A percentile compares a stretch with the other conserved stretches of the same genome.
phyloP scores from a whole-genome alignment of 1,140 invertebrate genomes.

The Neodiprion fabricii region DNA sequence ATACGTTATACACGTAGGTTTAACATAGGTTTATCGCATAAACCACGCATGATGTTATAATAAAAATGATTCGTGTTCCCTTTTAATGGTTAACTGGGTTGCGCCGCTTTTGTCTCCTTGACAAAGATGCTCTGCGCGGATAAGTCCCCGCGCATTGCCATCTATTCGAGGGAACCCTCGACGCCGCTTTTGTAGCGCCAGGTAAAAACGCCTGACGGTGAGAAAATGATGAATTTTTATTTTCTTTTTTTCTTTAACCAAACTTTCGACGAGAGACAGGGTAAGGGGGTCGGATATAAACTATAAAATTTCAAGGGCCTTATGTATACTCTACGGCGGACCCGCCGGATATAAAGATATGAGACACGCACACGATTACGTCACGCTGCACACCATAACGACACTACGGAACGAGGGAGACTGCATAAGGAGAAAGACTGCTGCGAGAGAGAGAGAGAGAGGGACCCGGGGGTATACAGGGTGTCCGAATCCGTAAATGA shows the following conservation, averaged over 20 bases:
- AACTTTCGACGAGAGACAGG: conserved; percentile 2
- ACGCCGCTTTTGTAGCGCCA: conserved; percentile 7
- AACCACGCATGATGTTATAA: background rate
- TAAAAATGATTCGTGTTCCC: conserved; percentile 2
- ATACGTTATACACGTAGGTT: no score
- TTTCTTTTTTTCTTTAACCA: background rate
- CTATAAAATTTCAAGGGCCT: background rate
- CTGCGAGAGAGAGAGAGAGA: no score
- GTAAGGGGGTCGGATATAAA: conserved; percentile 5
- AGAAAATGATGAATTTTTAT: no score
- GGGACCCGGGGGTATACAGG: no score
- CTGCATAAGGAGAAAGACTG: no score
- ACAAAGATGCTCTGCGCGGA: conserved; percentile 9
- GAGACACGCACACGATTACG: no score
- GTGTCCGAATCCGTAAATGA: no score
- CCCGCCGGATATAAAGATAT: no score
- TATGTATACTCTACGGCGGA: no score
- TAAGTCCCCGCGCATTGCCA: conserved; percentile 18
- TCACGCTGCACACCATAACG: no score
- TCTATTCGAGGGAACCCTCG: conserved; percentile 9
- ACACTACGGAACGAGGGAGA: no score
- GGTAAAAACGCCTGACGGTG: conserved; percentile 12
- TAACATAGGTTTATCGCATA: no score
- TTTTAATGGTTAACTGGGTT: background rate
- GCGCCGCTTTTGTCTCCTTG: background rate